Percentiles rank a stretch among this genome's conserved stretches.
These are phyloP conservation scores for Suncus etruscus DNA, from an alignment of 2,113 vertebrate genomes.

Conservation along the genomic window DNA sequence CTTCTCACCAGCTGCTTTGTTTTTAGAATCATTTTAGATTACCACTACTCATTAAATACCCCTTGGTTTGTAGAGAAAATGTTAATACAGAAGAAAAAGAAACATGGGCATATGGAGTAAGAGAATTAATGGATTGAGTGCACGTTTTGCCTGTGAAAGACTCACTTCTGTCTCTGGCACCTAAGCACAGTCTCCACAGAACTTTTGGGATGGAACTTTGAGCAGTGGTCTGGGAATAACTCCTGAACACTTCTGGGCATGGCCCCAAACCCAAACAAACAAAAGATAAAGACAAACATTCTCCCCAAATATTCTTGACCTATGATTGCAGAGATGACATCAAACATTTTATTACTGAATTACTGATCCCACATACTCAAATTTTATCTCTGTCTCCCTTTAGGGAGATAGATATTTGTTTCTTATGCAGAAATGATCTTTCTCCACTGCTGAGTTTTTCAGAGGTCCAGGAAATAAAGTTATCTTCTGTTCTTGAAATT, in stretches of 20 bases:
- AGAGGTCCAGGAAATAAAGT: neutral
- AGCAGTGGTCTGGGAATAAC: too few relatives aligned
- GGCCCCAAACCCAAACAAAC: neutral
- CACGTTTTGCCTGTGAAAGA: too few relatives aligned
- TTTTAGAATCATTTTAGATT: slow-evolving; percentile 12
- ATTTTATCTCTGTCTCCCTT: neutral
- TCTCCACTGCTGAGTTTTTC: neutral
- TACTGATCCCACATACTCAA: too few relatives aligned
- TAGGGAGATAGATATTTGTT: neutral
- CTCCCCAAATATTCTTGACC: too few relatives aligned
- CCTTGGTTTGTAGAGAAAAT: slow-evolving; percentile 12
- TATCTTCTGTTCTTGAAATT: slow-evolving; percentile 28
- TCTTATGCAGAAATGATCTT: neutral
- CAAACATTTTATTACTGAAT: neutral
- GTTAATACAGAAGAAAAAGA: slow-evolving; percentile 17
- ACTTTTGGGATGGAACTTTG: too few relatives aligned
- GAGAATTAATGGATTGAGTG: too few relatives aligned
- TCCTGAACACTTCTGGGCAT: too few relatives aligned
- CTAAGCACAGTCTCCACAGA: too few relatives aligned
- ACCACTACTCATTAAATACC: neutral
- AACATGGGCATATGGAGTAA: neutral
- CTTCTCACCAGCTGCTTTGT: neutral
- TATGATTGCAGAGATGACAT: neutral
- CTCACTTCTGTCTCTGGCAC: too few relatives aligned
- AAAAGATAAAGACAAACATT: neutral